These are phyloP conservation scores for Oxycera nigricornis DNA, from an alignment of 2,888 invertebrate genomes.

Conservation along the genomic window DNA sequence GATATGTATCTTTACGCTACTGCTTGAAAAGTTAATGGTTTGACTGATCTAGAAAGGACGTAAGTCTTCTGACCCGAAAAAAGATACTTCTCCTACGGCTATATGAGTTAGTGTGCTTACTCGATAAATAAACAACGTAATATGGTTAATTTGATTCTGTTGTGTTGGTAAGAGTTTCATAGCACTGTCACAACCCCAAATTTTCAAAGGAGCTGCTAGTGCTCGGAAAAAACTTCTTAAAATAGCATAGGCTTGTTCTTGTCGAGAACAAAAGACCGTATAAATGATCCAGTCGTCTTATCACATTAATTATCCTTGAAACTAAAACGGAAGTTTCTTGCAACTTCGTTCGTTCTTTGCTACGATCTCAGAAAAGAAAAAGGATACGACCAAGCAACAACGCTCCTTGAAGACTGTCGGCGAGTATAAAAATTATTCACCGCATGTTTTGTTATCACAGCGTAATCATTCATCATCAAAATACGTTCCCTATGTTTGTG, in stretches of 20 bases:
- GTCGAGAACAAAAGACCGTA: background rate
- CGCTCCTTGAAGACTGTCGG: background rate
- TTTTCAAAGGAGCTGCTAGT: no score
- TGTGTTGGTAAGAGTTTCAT: no score
- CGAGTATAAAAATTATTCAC: background rate
- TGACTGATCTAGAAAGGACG: no score
- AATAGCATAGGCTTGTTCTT: background rate
- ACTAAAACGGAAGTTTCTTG: background rate
- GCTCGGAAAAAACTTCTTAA: background rate
- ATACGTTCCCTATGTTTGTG: background rate
- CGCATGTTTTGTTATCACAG: background rate
- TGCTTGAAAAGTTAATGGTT: no score
- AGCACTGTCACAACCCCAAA: no score
- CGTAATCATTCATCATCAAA: constrained; percentile 14
- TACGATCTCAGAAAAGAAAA: background rate
- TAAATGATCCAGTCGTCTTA: background rate
- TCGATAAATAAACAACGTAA: no score
- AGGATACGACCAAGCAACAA: background rate
- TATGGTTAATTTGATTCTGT: no score
- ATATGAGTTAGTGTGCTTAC: no score
- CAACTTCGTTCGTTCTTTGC: background rate
- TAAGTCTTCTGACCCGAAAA: no score
- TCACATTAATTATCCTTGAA: constrained; percentile 6
- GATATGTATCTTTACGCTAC: no score
- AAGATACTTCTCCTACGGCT: no score